Conservation (phyloP, 1,140 invertebrate species). For the Cotesia chilonis region DNA sequence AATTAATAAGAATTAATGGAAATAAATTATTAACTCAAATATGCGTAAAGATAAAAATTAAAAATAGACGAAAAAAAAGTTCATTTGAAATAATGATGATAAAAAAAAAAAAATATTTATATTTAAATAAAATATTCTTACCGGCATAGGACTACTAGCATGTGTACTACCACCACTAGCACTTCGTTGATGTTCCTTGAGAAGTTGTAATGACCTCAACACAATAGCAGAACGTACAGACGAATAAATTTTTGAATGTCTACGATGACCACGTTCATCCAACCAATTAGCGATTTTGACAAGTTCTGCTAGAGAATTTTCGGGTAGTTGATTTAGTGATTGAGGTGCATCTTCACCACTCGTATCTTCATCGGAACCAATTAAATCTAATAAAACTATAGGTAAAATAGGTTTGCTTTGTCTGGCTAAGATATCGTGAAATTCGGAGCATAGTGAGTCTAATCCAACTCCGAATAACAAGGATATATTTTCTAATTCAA, state of each 20-base stretch:
- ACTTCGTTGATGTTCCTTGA: conserved; percentile 84
- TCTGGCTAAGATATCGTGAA: conserved; percentile 84
- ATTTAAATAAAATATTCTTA: conserved; percentile 40
- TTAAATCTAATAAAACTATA: conserved; percentile 84
- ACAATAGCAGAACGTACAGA: conserved; percentile 80
- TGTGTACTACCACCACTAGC: conserved; percentile 74
- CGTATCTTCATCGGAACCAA: conserved; percentile 84
- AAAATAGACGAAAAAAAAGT: too few relatives aligned
- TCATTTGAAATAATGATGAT: background rate
- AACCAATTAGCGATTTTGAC: conserved; percentile 86
- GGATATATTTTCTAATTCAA: conserved; percentile 92
- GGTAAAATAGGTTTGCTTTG: conserved; percentile 88
- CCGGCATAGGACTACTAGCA: conserved; percentile 64
- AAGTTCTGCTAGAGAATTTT: conserved; percentile 75
- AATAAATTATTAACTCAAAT: too few relatives aligned
- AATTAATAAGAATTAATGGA: too few relatives aligned
- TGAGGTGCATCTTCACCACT: conserved; percentile 61
- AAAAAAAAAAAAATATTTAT: background rate
- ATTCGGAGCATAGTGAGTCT: conserved; percentile 80
- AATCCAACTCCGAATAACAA: conserved; percentile 67
- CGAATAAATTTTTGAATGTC: conserved; percentile 84
- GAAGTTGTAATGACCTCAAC: conserved; percentile 76
- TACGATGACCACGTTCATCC: conserved; percentile 78
- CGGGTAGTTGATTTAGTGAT: conserved; percentile 69
- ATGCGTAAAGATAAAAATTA: too few relatives aligned